Conservation (phyloP, 2,888 invertebrate species). For the Rhynchonema sp. region DNA sequence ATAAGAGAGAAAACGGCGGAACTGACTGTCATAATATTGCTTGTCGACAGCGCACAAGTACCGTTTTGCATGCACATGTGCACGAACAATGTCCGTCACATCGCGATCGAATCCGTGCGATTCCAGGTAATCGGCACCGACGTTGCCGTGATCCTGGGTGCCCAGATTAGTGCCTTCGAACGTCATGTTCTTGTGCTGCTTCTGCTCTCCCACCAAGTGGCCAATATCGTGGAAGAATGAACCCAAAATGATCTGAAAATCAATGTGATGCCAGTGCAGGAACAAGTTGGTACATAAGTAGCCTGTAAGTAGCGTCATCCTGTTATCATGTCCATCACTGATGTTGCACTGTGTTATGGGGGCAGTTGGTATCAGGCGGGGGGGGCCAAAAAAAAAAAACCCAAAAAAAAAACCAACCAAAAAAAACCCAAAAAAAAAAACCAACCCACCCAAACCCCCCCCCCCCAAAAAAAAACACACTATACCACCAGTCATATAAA, state of each 20-base stretch:
- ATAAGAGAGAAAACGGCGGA: neutral
- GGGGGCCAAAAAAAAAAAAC: too few species aligned
- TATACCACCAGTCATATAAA: too few species aligned
- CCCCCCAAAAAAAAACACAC: too few species aligned
- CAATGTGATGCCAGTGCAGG: neutral
- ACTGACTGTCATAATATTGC: conserved; percentile 15
- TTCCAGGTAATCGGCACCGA: conserved; percentile 5
- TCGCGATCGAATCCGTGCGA: neutral
- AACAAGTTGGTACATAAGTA: neutral
- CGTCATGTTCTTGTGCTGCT: neutral
- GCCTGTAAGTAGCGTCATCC: too few species aligned
- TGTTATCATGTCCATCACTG: too few species aligned
- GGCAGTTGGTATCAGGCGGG: too few species aligned
- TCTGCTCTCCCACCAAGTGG: conserved; percentile 3
- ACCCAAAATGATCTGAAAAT: conserved; percentile 3
- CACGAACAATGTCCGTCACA: conserved; percentile 4
- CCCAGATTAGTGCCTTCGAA: neutral
- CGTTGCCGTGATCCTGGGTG: neutral
- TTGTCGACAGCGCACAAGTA: conserved; percentile 16
- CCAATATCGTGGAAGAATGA: conserved; percentile 8
- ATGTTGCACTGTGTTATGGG: too few species aligned
- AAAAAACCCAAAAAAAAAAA: too few species aligned
- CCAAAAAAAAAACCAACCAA: too few species aligned
- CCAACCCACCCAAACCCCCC: too few species aligned
- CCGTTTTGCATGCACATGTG: conserved; percentile 12